Evolutionary conservation across 2,888 invertebrate genomes (phyloP).

Genomic region (Caenorhabditis angaria): DNA sequence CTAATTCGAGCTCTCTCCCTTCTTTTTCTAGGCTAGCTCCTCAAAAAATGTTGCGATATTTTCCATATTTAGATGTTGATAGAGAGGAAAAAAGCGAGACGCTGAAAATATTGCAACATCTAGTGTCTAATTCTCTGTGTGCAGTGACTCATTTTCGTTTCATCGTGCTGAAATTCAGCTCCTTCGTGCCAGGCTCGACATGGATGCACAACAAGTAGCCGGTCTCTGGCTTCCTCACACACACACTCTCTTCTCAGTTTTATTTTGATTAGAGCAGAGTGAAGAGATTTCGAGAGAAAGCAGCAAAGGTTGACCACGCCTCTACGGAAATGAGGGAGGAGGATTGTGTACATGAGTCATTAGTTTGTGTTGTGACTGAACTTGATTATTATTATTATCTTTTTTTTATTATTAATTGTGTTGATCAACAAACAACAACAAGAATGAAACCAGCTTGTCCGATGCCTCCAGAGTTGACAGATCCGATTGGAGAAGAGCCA

Average conservation of each 20-base stretch:
- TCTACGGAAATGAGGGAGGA: slow-evolving; percentile 5
- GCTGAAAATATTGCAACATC: too few species aligned
- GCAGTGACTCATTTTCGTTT: background rate
- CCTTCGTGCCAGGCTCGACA: background rate
- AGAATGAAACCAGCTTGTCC: slow-evolving; percentile 16
- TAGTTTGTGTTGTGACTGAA: background rate
- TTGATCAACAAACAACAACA: background rate
- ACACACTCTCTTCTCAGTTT: too few species aligned
- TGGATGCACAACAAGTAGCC: background rate
- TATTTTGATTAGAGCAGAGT: too few species aligned
- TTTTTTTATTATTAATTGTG: background rate
- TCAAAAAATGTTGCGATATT: background rate
- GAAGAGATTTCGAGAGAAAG: background rate
- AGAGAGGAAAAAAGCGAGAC: too few species aligned
- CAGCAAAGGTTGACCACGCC: background rate
- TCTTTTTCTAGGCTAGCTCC: background rate
- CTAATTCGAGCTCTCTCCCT: too few species aligned
- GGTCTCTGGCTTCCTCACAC: background rate
- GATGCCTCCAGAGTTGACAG: slow-evolving; percentile 20
- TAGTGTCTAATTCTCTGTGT: too few species aligned
- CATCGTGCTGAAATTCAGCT: background rate
- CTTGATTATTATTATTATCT: background rate
- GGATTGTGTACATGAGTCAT: slow-evolving; percentile 8
- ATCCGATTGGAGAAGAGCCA: slow-evolving; percentile 22
- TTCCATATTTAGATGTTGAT: background rate